Evolutionary conservation across 2,888 invertebrate genomes (phyloP), one percentile per base, ranked within the genome.

Genomic region (Periphyllus acericola): DNA sequence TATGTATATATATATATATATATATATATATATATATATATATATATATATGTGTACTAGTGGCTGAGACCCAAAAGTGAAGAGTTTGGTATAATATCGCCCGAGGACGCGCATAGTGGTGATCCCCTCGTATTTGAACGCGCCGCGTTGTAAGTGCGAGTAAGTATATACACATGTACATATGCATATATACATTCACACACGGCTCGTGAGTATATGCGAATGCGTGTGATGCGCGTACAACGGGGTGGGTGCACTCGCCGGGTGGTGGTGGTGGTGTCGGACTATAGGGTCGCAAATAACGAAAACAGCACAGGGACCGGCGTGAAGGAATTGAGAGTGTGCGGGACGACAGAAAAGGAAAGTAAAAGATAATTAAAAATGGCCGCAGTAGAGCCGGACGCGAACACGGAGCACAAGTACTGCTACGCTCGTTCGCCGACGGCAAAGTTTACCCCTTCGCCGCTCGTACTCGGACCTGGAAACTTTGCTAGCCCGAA

Each of bases 311-410:
- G 21, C 34, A 60, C 71, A 21, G 71, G 0, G 14, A 29, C 71
- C 68, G 68, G 14, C 34, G 32, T 0, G 32, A 55, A 32, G 55
- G 34, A 55, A 17, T 0, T 1, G 81, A 46, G 46, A 46, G 14
- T 9, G 71, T 32, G 34, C 9, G 79, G 74, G 46, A 14, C 17
- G 32, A 29, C 60, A 21, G 32, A 76, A 72, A 55, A 78, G 36
- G 68, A 86, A 71, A 86, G 86, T 80, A 72, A 72, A 86, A 86
- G 86, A 86, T 80, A 86, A 86, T 86, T 86, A 86, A 86, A 86
- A 86, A 86, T 86, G 86, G 86, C 86, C 71, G 86, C 60, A 83
- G 32, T 32, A 29, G 85, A 78, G 85, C 76, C 68, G 85, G 85
- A 78, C 71, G 71, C 83, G 55, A 72, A 83, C 83, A 34, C 32